phyloP scores from a whole-genome alignment of 2,797 vertebrate species.

The Cygnus olor region DNA sequence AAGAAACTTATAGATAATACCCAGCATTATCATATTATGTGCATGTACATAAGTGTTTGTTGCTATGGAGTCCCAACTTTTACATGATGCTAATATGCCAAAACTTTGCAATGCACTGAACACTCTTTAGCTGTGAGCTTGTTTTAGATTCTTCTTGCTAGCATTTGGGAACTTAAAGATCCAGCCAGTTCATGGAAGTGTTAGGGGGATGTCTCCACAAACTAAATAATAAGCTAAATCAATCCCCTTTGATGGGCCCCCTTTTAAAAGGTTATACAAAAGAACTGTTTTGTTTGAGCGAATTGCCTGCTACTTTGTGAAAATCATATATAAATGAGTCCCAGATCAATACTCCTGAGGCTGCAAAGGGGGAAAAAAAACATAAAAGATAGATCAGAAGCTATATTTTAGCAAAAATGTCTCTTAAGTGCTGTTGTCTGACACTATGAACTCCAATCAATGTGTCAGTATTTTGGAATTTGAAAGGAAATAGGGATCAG shows the following conservation, averaged over 20 bases:
- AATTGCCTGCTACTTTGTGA: slow-evolving; percentile 57
- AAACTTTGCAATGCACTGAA: background rate
- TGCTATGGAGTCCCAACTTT: background rate
- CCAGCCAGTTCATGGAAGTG: slow-evolving; percentile 6
- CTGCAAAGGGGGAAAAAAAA: slow-evolving; percentile 30
- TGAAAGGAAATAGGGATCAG: slow-evolving; percentile 79
- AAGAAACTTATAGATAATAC: background rate
- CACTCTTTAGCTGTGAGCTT: background rate
- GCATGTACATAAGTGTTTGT: background rate
- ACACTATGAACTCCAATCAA: slow-evolving; percentile 75
- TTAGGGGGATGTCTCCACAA: background rate
- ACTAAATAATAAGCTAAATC: slow-evolving; percentile 41
- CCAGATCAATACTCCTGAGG: slow-evolving; percentile 59
- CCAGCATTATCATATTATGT: background rate
- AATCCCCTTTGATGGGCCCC: slow-evolving; percentile 37
- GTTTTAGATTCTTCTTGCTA: background rate
- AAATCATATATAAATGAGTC: slow-evolving; percentile 65
- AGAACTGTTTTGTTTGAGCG: slow-evolving; percentile 52
- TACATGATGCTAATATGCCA: background rate
- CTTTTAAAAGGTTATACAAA: slow-evolving; percentile 66
- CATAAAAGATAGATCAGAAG: slow-evolving; percentile 62
- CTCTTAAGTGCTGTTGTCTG: slow-evolving; percentile 74
- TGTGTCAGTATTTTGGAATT: slow-evolving; percentile 76
- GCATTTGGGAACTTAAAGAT: slow-evolving; percentile 13
- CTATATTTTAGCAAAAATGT: slow-evolving; percentile 69